Conservation (phyloP, 2,113 vertebrate genomes). For the Pelecanus crispus region DNA sequence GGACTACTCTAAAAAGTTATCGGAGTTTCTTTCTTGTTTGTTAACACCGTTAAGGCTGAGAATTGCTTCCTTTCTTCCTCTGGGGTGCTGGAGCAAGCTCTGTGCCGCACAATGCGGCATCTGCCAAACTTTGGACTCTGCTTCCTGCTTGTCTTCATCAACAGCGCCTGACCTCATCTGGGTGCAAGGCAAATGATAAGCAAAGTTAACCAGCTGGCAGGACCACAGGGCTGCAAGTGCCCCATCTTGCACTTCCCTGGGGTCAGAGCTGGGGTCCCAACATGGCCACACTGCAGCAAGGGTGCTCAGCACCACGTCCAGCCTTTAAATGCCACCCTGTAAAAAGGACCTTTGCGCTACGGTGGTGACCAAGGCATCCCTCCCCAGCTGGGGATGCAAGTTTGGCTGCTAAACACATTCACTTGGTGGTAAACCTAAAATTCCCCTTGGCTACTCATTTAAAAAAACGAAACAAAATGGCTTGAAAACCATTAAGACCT, state of each 20-base stretch:
- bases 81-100: not conserved
- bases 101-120: not conserved
- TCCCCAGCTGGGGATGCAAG: not conserved
- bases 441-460: not conserved
- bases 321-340: accelerated
- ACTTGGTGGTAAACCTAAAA: not conserved
- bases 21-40: not conserved
- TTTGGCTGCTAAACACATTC: not conserved
- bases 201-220: not conserved
- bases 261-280: not conserved
- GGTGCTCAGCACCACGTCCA: not conserved
- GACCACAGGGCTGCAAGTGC: not conserved
- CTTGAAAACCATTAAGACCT: not conserved
- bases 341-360: accelerated
- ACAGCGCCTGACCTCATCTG: not conserved
- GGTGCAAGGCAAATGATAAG: not conserved
- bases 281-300: not conserved
- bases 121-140: not conserved
- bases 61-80: constrained; percentile 41
- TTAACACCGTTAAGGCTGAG: not conserved
- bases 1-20: not conserved
- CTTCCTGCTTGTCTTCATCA: not conserved
- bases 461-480: not conserved
- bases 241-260: not conserved
- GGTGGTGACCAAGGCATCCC: accelerated